phyloP scores from a whole-genome alignment of 2,797 vertebrate species.

The Ataeniobius toweri region DNA sequence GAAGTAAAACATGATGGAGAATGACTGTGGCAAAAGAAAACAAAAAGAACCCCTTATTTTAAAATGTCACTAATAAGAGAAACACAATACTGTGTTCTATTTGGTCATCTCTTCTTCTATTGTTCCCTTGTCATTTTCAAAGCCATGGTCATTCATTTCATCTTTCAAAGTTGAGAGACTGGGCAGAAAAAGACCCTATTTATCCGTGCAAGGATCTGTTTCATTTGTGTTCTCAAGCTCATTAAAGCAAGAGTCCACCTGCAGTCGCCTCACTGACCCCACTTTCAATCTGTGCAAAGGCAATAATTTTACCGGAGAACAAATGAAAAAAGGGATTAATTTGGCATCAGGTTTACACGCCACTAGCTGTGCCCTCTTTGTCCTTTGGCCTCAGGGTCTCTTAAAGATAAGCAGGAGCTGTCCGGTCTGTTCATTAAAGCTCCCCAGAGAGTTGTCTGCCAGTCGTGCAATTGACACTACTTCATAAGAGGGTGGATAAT shows the following conservation, averaged over 20 bases:
- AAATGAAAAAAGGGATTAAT: slow-evolving; percentile 14
- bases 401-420: slow-evolving; percentile 28
- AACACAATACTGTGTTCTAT: neutral
- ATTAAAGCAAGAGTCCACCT: neutral
- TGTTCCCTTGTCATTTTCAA: neutral
- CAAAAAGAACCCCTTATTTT: neutral
- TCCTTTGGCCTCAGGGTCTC: slow-evolving; percentile 24
- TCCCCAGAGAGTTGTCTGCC: slow-evolving; percentile 23
- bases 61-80: neutral
- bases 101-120: neutral
- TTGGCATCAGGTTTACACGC: slow-evolving; percentile 22
- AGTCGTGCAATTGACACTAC: slow-evolving; percentile 34
- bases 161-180: neutral
- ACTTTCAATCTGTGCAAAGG: neutral
- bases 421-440: slow-evolving; percentile 38
- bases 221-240: neutral
- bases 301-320: slow-evolving; percentile 10
- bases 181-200: neutral
- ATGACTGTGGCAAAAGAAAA: neutral
- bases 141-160: neutral
- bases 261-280: slow-evolving; percentile 4
- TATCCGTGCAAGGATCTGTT: neutral
- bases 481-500: slow-evolving; percentile 38
- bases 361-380: slow-evolving; percentile 10
- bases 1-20: neutral